Percentiles rank a stretch among this genome's conserved stretches.
Conservation (phyloP, 2,113 vertebrate genomes). For the Pleuronectes platessa region DNA sequence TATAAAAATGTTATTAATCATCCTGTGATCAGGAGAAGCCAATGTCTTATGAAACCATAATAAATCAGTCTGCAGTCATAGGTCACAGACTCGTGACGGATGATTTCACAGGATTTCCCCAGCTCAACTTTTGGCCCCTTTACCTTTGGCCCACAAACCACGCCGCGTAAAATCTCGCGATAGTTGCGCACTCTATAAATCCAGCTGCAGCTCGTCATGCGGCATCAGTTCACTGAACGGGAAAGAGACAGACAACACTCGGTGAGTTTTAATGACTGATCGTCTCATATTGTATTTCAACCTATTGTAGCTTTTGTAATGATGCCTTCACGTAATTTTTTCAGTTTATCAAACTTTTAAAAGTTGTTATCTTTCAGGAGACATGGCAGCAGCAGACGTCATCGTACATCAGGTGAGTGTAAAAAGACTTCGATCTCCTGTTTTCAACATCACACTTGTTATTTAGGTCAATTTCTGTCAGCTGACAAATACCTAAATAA, state of each 20-base stretch:
- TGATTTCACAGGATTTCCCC: slow-evolving; percentile 49
- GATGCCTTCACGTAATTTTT: neutral
- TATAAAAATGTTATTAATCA: neutral
- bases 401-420: slow-evolving; percentile 64
- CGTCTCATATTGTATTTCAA: neutral
- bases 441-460: neutral
- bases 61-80: slow-evolving; percentile 3
- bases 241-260: accelerated
- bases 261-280: slow-evolving; percentile 19
- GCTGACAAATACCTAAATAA: too few relatives aligned
- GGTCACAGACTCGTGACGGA: slow-evolving; percentile 6
- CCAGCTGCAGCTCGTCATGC: neutral
- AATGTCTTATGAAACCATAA: neutral
- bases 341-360: neutral
- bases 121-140: slow-evolving; percentile 24
- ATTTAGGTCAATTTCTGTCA: neutral
- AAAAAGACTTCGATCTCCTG: neutral
- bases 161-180: slow-evolving; percentile 63
- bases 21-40: neutral
- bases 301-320: neutral
- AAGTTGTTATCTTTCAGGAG: slow-evolving; percentile 9
- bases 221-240: neutral
- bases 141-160: slow-evolving; percentile 65
- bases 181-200: slow-evolving; percentile 55
- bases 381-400: slow-evolving; percentile 68